Evolutionary conservation across 2,797 vertebrate genomes (phyloP).

Genomic region (Pelodytes ibericus): DNA sequence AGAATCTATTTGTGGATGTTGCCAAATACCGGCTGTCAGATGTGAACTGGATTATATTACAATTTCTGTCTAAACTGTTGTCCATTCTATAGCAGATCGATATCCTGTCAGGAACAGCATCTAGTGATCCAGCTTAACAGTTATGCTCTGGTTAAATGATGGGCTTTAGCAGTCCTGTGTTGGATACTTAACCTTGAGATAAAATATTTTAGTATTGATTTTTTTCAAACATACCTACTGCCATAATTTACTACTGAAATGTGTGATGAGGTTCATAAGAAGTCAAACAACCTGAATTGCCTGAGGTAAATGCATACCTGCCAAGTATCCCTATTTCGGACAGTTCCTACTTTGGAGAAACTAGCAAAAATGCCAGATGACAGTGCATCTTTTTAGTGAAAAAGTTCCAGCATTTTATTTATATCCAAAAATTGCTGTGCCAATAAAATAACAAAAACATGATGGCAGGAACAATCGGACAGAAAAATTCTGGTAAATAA

Average conservation of each 20-base stretch:
- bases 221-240: background rate
- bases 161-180: background rate
- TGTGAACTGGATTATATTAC: constrained; percentile 3
- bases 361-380: no score
- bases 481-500: no score
- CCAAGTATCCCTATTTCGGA: no score
- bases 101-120: constrained; percentile 6
- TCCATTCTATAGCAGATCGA: background rate
- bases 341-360: no score
- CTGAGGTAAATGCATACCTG: no score
- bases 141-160: background rate
- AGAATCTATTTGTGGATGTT: background rate
- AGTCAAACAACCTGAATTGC: background rate
- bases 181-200: background rate
- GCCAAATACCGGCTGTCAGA: constrained; percentile 5
- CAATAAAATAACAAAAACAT: no score
- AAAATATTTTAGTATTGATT: constrained; percentile 11
- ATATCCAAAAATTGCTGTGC: no score
- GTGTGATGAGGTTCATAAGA: background rate
- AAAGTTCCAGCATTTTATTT: no score
- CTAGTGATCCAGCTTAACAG: constrained; percentile 9
- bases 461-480: no score
- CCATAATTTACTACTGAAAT: constrained; percentile 6
- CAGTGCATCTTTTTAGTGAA: no score
- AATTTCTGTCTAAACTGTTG: constrained; percentile 4